These are phyloP conservation scores for Sinosuthora webbiana DNA, from an alignment of 2,113 vertebrate species.

Conservation along the genomic window DNA sequence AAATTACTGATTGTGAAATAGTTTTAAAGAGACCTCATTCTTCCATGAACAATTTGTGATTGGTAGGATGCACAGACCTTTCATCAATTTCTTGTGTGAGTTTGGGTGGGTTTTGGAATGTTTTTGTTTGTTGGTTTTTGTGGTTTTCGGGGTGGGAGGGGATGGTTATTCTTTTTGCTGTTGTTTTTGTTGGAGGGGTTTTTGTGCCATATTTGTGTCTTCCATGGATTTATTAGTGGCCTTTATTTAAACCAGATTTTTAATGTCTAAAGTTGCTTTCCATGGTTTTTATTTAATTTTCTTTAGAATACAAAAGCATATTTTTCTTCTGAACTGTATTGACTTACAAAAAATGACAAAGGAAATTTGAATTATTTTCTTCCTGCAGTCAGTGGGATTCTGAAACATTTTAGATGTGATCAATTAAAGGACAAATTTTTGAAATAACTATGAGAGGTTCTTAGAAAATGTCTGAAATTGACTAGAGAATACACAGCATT, in stretches of 20 bases:
- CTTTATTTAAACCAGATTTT: neutral
- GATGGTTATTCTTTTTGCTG: neutral
- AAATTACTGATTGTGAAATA: neutral
- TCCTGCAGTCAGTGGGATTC: neutral
- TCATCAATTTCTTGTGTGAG: fast-evolving
- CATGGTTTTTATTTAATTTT: neutral
- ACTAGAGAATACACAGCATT: neutral
- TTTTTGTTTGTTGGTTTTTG: too few species aligned
- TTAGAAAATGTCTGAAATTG: neutral
- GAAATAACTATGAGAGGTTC: neutral
- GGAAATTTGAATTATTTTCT: neutral
- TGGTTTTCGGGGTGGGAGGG: fast-evolving
- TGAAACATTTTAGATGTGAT: neutral
- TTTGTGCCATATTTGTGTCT: neutral
- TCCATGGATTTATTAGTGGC: neutral
- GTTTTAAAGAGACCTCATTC: neutral
- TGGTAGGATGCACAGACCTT: neutral
- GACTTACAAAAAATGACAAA: neutral
- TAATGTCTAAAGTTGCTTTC: neutral
- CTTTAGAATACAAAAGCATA: neutral
- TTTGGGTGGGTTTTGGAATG: neutral
- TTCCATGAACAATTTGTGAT: neutral
- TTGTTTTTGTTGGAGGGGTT: neutral
- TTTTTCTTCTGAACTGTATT: neutral
- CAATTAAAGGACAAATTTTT: neutral